Percentiles rank a stretch among this genome's conserved stretches.
These are phyloP conservation scores for Noctua janthina DNA, from an alignment of 2,888 invertebrate species.

Conservation along the genomic window DNA sequence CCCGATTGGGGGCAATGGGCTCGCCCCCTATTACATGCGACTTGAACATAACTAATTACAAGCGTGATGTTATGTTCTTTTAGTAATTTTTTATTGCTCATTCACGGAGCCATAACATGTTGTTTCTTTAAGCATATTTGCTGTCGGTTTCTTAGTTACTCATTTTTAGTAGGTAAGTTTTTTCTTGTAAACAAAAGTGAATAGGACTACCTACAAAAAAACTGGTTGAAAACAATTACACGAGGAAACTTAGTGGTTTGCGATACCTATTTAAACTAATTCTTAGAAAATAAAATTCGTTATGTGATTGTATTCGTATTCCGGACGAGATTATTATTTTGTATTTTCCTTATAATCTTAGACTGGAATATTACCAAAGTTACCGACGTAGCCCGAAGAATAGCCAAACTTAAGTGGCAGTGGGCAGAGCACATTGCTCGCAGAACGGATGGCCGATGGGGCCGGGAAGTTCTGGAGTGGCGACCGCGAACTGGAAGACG, in stretches of 20 bases:
- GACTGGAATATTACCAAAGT: no score
- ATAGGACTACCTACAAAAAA: neutral
- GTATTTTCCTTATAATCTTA: constrained; percentile 2
- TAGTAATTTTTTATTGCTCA: neutral
- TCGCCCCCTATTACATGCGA: no score
- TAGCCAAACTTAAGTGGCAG: no score
- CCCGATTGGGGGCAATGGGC: no score
- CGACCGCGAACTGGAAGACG: no score
- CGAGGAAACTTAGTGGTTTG: neutral
- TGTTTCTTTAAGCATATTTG: neutral
- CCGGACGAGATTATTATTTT: neutral
- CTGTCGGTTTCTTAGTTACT: neutral
- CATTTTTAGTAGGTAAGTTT: neutral
- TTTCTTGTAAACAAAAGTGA: neutral
- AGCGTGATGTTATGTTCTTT: neutral
- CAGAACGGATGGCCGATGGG: no score
- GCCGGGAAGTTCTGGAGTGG: no score
- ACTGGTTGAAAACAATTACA: neutral
- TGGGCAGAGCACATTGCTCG: no score
- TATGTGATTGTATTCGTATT: neutral
- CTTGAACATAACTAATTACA: neutral
- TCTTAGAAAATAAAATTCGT: neutral
- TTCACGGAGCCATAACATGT: neutral
- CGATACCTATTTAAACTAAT: neutral
- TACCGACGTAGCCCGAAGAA: no score